These are phyloP conservation scores for Perca flavescens DNA, from an alignment of 2,113 vertebrate species.

Conservation along the genomic window DNA sequence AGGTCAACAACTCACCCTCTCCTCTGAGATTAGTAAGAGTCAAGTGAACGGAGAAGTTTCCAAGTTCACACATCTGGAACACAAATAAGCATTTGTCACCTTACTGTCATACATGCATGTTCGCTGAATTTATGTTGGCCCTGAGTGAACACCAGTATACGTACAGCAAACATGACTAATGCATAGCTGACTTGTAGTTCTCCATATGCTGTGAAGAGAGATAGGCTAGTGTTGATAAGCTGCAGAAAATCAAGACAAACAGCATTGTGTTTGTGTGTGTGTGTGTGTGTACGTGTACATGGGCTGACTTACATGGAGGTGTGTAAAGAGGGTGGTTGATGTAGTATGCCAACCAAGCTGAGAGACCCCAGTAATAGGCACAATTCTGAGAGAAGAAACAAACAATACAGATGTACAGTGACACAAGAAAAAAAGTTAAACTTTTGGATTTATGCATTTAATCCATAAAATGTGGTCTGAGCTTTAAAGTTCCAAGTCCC, in stretches of 20 bases:
- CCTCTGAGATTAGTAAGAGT: conserved; percentile 84
- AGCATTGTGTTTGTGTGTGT: not conserved
- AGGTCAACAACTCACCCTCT: conserved; percentile 81
- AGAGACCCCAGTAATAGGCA: conserved; percentile 92
- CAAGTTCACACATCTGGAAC: conserved; percentile 89
- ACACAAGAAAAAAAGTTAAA: not conserved
- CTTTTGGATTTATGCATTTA: not conserved
- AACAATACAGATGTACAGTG: not conserved
- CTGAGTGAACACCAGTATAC: conserved; percentile 62
- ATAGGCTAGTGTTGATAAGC: not conserved
- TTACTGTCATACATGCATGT: not conserved
- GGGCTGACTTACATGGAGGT: conserved; percentile 87
- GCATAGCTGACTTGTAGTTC: conserved; percentile 88
- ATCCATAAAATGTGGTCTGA: not conserved
- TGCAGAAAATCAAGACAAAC: conserved; percentile 1
- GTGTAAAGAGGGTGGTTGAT: conserved; percentile 95
- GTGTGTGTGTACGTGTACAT: not conserved
- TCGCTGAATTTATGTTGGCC: accelerated
- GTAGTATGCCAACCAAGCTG: conserved; percentile 92
- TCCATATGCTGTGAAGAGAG: conserved; percentile 86
- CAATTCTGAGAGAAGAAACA: conserved; percentile 86
- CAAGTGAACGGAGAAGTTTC: conserved; percentile 91
- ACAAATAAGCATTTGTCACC: conserved; percentile 19
- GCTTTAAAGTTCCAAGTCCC: not conserved
- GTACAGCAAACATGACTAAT: conserved; percentile 87